phyloP scores from a whole-genome alignment of 2,113 vertebrate genomes.

The Thinocorus orbignyianus region DNA sequence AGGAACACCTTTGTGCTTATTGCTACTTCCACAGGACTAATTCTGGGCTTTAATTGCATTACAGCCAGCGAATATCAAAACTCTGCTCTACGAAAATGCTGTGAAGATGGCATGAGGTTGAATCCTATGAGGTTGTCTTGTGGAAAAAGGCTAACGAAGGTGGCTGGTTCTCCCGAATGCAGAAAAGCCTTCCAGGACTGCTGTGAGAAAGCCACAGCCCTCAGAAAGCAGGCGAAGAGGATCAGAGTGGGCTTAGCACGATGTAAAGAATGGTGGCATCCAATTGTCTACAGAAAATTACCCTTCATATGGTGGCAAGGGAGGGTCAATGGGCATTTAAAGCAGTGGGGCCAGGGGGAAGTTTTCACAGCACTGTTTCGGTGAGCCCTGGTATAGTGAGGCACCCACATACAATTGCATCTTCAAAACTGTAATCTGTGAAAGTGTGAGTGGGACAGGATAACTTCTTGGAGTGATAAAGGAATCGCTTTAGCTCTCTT shows the following conservation, averaged over 20 bases:
- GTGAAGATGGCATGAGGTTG: constrained; percentile 56
- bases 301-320: neutral
- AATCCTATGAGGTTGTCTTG: constrained; percentile 47
- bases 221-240: neutral
- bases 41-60: neutral
- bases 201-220: constrained; percentile 36
- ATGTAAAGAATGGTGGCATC: constrained; percentile 29
- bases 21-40: neutral
- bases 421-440: neutral
- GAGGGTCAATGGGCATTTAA: neutral
- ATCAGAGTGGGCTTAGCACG: constrained; percentile 54
- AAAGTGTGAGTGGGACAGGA: fast-evolving
- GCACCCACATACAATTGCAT: fast-evolving
- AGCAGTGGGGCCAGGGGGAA: no score
- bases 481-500: neutral
- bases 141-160: neutral
- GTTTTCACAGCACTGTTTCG: neutral
- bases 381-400: fast-evolving
- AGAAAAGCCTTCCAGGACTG: neutral
- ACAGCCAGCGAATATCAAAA: constrained; percentile 57
- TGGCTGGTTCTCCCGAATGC: neutral
- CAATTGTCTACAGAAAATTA: neutral
- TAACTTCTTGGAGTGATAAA: neutral
- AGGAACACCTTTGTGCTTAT: neutral
- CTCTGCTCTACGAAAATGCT: constrained; percentile 46